Evolutionary conservation across 2,888 invertebrate genomes (phyloP).

Genomic region (Volucella bombylans): DNA sequence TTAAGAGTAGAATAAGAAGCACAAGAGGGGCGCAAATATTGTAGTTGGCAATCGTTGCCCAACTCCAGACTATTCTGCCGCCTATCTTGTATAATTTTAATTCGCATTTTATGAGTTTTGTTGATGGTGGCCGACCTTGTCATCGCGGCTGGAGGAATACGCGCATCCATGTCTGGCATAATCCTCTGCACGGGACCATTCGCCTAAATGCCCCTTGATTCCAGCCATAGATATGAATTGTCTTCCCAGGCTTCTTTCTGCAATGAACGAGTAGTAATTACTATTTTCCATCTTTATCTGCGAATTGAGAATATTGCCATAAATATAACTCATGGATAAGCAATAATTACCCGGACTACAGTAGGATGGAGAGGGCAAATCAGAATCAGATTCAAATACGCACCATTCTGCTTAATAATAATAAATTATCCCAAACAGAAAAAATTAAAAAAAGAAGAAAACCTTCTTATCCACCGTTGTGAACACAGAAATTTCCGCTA

Average conservation of each 20-base stretch:
- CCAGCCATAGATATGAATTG: slow-evolving; percentile 61
- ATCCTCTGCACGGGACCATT: neutral
- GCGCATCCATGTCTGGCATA: slow-evolving; percentile 11
- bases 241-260: slow-evolving; percentile 56
- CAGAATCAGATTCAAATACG: slow-evolving; percentile 52
- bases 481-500: neutral
- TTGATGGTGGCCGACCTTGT: slow-evolving; percentile 72
- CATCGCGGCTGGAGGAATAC: slow-evolving; percentile 46
- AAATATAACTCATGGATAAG: slow-evolving; percentile 69
- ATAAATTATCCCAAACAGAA: slow-evolving; percentile 54
- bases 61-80: neutral
- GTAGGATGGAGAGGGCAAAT: neutral
- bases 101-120: slow-evolving; percentile 69
- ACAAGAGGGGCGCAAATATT: slow-evolving; percentile 15
- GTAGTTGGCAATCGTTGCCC: neutral
- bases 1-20: slow-evolving; percentile 48
- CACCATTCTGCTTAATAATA: slow-evolving; percentile 54
- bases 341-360: slow-evolving; percentile 63
- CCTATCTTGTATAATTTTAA: slow-evolving; percentile 71
- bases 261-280: slow-evolving; percentile 44
- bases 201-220: slow-evolving; percentile 66
- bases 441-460: slow-evolving; percentile 17
- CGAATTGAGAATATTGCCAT: slow-evolving; percentile 51
- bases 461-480: neutral
- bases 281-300: slow-evolving; percentile 19